Percentiles rank a stretch among this genome's conserved stretches.
These are phyloP conservation scores for Phrynosoma platyrhinos DNA, from an alignment of 2,113 vertebrate genomes.

Conservation along the genomic window DNA sequence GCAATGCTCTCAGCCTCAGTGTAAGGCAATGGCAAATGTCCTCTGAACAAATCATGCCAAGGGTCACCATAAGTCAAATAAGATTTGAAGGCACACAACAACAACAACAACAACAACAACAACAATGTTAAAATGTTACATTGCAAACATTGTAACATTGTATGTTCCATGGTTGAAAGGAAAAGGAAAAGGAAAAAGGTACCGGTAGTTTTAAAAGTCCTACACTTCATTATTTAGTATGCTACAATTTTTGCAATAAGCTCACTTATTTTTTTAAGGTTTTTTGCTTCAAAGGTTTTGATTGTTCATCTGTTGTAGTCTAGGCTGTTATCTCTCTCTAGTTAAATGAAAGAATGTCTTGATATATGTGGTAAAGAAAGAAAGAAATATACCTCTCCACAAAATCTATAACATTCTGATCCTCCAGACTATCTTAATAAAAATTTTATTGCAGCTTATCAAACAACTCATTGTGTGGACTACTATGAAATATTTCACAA, in stretches of 20 bases:
- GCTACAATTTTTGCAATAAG: not conserved
- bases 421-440: not conserved
- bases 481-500: not conserved
- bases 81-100: too few species aligned
- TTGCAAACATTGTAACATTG: too few species aligned
- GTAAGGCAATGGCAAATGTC: too few species aligned
- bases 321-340: not conserved
- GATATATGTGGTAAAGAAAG: not conserved
- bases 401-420: not conserved
- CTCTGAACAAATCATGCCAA: too few species aligned
- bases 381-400: not conserved
- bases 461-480: not conserved
- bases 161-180: too few species aligned
- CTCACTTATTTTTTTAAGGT: not conserved
- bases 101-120: too few species aligned
- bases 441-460: not conserved
- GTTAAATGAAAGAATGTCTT: slow-evolving; percentile 9
- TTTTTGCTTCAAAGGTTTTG: not conserved
- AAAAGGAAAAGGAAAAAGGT: too few species aligned
- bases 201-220: too few species aligned
- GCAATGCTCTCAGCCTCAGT: too few species aligned
- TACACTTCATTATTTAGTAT: not conserved
- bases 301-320: not conserved
- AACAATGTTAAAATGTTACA: too few species aligned
- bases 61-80: too few species aligned